Conservation (phyloP, 2,888 invertebrate species). For the Sinhomidia bicolor region DNA sequence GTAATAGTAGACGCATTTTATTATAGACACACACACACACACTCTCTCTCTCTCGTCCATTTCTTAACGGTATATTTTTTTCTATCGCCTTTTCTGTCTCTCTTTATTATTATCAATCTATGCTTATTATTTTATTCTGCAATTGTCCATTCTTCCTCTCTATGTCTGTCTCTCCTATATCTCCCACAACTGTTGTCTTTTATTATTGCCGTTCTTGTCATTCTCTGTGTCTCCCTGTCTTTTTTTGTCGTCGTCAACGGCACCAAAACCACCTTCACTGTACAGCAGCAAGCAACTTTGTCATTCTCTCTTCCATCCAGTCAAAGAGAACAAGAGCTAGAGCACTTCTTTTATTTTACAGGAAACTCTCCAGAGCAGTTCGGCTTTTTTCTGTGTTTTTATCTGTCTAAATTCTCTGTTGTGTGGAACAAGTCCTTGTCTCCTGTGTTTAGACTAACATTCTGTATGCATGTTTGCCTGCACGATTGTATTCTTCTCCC, state of each 20-base stretch:
- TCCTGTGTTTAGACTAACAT: not conserved
- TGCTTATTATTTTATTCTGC: slow-evolving; percentile 20
- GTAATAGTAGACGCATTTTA: not conserved
- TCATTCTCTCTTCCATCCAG: not conserved
- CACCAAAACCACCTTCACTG: too few species aligned
- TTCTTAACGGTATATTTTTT: not conserved
- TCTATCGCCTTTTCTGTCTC: slow-evolving; percentile 24
- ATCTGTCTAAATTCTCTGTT: not conserved
- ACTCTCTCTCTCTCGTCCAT: too few species aligned
- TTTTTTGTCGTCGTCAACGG: not conserved
- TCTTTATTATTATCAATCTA: not conserved
- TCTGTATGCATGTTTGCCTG: slow-evolving; percentile 4
- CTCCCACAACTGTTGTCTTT: slow-evolving; percentile 9
- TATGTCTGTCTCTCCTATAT: not conserved
- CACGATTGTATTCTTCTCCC: not conserved
- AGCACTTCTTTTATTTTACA: not conserved
- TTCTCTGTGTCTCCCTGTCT: not conserved
- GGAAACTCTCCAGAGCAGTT: not conserved
- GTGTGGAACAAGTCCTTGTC: not conserved
- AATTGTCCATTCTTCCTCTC: not conserved
- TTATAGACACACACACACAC: slow-evolving; percentile 12
- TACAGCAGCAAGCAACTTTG: not conserved
- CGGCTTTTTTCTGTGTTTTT: slow-evolving; percentile 22
- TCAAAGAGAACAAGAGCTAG: not conserved
- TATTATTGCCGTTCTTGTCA: not conserved